These are phyloP conservation scores for Hymenopus coronatus DNA, from an alignment of 2,888 invertebrate species.

Conservation along the genomic window DNA sequence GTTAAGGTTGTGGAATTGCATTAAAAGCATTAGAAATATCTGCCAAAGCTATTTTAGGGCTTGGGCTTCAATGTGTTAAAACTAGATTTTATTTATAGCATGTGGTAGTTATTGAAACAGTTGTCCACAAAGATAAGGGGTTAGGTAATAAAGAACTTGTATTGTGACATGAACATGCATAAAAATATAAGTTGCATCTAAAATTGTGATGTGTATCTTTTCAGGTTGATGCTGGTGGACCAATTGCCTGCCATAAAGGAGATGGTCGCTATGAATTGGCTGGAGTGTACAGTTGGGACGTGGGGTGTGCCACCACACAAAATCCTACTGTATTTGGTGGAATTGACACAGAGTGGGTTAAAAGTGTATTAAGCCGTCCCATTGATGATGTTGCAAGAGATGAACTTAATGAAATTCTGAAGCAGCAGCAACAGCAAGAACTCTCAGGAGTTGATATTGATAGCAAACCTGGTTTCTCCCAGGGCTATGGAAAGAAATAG, in stretches of 20 bases:
- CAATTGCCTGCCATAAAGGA: slow-evolving; percentile 71
- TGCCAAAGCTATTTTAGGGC: too few species aligned
- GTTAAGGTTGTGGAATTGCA: too few species aligned
- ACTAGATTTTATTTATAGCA: too few species aligned
- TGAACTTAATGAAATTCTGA: slow-evolving; percentile 23
- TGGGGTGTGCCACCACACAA: slow-evolving; percentile 55
- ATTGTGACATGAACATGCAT: too few species aligned
- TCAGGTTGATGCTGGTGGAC: slow-evolving; percentile 69
- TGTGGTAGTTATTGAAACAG: too few species aligned
- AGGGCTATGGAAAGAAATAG: slow-evolving; percentile 32
- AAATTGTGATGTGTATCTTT: neutral
- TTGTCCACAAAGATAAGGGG: too few species aligned
- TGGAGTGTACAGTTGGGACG: slow-evolving; percentile 76
- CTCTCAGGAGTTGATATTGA: slow-evolving; percentile 27
- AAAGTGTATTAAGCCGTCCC: slow-evolving; percentile 44
- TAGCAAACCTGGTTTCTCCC: slow-evolving; percentile 33
- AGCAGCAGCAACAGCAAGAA: slow-evolving; percentile 19
- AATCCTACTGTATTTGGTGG: slow-evolving; percentile 49
- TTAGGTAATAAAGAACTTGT: too few species aligned
- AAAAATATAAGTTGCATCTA: too few species aligned
- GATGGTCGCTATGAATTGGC: slow-evolving; percentile 66
- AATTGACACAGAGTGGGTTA: slow-evolving; percentile 50
- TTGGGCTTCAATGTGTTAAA: too few species aligned
- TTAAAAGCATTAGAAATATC: too few species aligned
- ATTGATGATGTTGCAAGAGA: slow-evolving; percentile 41